Percentiles rank a stretch among this genome's conserved stretches.
These are phyloP conservation scores for Spodoptera exigua DNA, from an alignment of 2,888 invertebrate genomes.

Conservation along the genomic window DNA sequence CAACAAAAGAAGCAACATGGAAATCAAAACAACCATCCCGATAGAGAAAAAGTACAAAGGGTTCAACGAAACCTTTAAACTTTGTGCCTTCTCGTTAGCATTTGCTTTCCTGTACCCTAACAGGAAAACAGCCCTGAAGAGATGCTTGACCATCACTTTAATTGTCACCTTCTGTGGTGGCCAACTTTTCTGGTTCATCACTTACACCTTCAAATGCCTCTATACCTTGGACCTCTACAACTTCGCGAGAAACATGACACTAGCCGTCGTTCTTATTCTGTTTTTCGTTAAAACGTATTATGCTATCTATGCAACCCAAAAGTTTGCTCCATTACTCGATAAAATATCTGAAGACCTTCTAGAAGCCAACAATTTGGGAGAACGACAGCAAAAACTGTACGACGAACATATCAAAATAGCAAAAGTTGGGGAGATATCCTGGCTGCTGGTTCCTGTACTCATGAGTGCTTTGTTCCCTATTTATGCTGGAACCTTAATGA, in stretches of 20 bases:
- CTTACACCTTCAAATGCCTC: slow-evolving; percentile 69
- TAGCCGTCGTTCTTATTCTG: slow-evolving; percentile 67
- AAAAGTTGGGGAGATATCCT: slow-evolving; percentile 68
- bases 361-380: slow-evolving; percentile 68
- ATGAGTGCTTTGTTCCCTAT: slow-evolving; percentile 72
- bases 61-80: slow-evolving; percentile 72
- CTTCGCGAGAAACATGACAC: slow-evolving; percentile 71
- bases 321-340: slow-evolving; percentile 66
- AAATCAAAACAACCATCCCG: slow-evolving; percentile 32
- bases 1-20: slow-evolving; percentile 50
- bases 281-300: slow-evolving; percentile 78
- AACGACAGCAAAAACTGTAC: slow-evolving; percentile 71
- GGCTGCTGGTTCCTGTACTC: slow-evolving; percentile 71
- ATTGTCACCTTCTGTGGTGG: slow-evolving; percentile 62
- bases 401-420: slow-evolving; percentile 68
- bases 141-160: slow-evolving; percentile 54
- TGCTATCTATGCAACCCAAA: slow-evolving; percentile 64
- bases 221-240: slow-evolving; percentile 69
- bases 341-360: slow-evolving; percentile 72
- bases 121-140: slow-evolving; percentile 58
- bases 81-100: slow-evolving; percentile 74
- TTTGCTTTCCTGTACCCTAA: slow-evolving; percentile 76
- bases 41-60: slow-evolving; percentile 65
- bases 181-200: slow-evolving; percentile 72
- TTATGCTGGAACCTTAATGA: slow-evolving; percentile 69